Evolutionary conservation across 2,797 vertebrate species (phyloP).

Genomic region (Melopsittacus undulatus): DNA sequence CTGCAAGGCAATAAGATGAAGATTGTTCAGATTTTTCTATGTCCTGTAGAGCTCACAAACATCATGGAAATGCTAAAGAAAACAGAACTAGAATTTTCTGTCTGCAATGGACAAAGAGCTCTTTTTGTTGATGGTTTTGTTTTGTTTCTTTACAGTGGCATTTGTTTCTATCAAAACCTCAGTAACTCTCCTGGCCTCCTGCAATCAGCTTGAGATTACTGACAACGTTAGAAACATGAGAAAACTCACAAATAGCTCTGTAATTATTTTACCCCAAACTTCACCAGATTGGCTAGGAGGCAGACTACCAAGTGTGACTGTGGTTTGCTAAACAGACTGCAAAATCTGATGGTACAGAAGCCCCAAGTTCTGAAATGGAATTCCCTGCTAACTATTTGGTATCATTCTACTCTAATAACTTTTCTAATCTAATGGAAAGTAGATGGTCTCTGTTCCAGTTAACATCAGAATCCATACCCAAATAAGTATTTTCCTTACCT

Average conservation of each 20-base stretch:
- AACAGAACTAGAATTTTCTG: neutral
- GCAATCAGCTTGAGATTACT: neutral
- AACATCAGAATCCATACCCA: neutral
- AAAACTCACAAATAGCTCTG: neutral
- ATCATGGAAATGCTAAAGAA: neutral
- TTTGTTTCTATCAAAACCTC: neutral
- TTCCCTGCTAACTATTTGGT: neutral
- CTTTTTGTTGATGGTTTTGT: neutral
- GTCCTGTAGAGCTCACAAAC: neutral
- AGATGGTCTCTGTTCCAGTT: neutral
- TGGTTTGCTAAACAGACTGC: neutral
- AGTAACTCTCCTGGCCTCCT: neutral
- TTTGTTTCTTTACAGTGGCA: neutral
- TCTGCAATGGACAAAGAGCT: rapidly evolving
- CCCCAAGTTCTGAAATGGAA: neutral
- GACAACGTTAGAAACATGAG: neutral
- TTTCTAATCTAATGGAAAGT: neutral
- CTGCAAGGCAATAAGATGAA: neutral
- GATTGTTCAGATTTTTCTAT: neutral
- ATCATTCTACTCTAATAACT: neutral
- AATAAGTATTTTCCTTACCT: neutral
- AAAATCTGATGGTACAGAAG: neutral
- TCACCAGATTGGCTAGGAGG: neutral
- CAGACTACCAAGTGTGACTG: neutral
- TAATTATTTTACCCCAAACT: neutral